Evolutionary conservation across 2,888 invertebrate species (phyloP), one percentile per base, ranked within the genome.

Genomic region (Pinctada fucata): DNA sequence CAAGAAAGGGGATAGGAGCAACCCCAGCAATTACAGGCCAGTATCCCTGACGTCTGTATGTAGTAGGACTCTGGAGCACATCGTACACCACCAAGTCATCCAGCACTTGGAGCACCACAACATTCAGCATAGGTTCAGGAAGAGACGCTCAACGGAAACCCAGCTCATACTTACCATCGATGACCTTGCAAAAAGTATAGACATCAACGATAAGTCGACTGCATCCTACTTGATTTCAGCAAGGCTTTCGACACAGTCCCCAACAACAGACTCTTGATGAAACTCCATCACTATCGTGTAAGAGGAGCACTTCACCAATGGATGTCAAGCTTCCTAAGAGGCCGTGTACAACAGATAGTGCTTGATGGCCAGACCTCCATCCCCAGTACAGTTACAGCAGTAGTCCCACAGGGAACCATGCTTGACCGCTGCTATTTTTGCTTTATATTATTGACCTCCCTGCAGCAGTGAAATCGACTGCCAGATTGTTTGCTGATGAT

Each of bases 151-250:
- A 6, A 66, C 66, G 6, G 66, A 66, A 16, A 66, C 66, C 13
- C n/a, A 66, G 16, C 66, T 66, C 66, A 66, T 66, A 6, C 66
- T 66, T 5, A 13, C 66, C 16, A 16, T 66, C 13, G 16, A 31
- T 66, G 66, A 66, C 10, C 66, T 66, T 6, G 10, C 66, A 66
- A 8, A 16, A 16, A 66, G 16, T 16, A 8, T 66, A 31, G 66
- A 31, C 6, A 2, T 66, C 16, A 16, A 16, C 5, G 31, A 66
- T 2, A 66, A 66, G 67, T 76, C 31, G 84, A 86, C 76, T 52
- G 73, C 48, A 64, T 82, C 13, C 13, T 81, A 5, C 71, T 80
- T 10, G 84, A 86, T 75, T 82, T 86, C 58, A 68, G 71, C 63
- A 75, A 79, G 50, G 75, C 71, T 8, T 71, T 70, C 64, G 75